These are phyloP conservation scores for Fratercula arctica DNA, from an alignment of 2,797 vertebrate species.

Conservation along the genomic window DNA sequence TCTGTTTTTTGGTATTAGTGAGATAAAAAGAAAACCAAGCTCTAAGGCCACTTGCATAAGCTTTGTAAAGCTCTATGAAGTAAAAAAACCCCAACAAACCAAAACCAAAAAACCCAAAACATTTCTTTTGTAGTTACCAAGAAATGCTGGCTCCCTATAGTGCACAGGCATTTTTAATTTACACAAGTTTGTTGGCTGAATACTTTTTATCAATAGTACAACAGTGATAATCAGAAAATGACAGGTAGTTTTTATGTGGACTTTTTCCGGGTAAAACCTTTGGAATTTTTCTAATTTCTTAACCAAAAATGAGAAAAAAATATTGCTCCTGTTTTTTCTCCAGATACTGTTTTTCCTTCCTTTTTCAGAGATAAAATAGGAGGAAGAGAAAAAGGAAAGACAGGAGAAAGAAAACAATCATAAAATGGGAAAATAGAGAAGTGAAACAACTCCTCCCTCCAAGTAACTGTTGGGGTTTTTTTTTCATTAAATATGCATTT, in stretches of 20 bases:
- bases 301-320: background rate
- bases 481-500: slow-evolving; percentile 7
- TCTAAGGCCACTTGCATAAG: slow-evolving; percentile 3
- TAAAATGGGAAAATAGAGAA: background rate
- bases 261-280: background rate
- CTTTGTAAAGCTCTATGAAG: slow-evolving; percentile 1
- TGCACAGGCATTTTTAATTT: background rate
- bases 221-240: slow-evolving; percentile 19
- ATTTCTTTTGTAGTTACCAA: background rate
- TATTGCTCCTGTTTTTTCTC: background rate
- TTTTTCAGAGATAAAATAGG: background rate
- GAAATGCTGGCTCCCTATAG: background rate
- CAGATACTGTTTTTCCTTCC: background rate
- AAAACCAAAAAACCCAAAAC: too few relatives aligned
- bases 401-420: background rate
- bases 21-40: slow-evolving; percentile 12
- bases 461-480: background rate
- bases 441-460: background rate
- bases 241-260: background rate
- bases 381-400: background rate
- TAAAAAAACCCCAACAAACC: background rate
- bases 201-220: slow-evolving; percentile 8
- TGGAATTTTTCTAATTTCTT: background rate
- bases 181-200: background rate
- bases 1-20: background rate